Evolutionary conservation across 2,888 invertebrate genomes (phyloP).

Genomic region (Diadegma fenestrale): DNA sequence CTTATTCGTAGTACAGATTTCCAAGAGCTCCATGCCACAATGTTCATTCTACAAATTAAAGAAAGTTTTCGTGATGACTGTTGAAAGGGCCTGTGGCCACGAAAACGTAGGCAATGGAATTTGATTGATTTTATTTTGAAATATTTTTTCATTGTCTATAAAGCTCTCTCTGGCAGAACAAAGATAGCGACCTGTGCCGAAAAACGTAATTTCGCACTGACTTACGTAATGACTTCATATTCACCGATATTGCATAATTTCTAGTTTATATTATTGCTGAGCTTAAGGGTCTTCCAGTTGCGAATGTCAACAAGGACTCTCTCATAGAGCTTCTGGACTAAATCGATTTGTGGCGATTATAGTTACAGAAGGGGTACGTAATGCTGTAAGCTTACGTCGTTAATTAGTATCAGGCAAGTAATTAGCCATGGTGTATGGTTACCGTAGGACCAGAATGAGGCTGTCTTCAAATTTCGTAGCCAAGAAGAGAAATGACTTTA

Average conservation of each 20-base stretch:
- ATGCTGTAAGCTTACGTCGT: constrained; percentile 24
- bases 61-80: no score
- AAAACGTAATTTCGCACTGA: constrained; percentile 11
- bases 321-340: constrained; percentile 11
- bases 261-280: constrained; percentile 8
- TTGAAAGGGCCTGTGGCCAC: no score
- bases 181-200: background rate
- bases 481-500: background rate
- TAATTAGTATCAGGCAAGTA: constrained; percentile 17
- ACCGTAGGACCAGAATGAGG: background rate
- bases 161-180: background rate
- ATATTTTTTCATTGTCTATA: background rate
- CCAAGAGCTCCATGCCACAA: background rate
- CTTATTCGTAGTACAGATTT: background rate
- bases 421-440: constrained; percentile 27
- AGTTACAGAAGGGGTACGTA: constrained; percentile 20
- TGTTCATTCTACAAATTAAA: no score
- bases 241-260: constrained; percentile 54
- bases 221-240: constrained; percentile 44
- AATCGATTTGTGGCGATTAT: constrained; percentile 12
- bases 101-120: no score
- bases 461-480: background rate
- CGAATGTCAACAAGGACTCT: constrained; percentile 14
- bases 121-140: no score
- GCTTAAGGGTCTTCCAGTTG: background rate